Percentiles rank a stretch among this genome's conserved stretches.
Evolutionary conservation across 2,113 vertebrate species (phyloP).

Genomic region (Larimichthys crocea): DNA sequence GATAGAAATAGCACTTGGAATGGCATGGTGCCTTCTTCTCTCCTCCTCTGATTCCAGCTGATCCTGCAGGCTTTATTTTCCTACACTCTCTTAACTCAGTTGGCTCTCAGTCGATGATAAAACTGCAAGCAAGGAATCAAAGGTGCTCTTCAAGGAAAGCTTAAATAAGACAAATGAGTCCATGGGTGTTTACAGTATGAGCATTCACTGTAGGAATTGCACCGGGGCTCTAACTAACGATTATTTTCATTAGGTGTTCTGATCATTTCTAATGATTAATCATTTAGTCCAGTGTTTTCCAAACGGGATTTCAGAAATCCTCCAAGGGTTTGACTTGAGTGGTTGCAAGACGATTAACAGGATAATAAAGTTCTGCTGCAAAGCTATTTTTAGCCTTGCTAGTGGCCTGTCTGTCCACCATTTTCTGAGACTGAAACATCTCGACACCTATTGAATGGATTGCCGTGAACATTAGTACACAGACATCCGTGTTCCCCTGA

Average conservation of each 20-base stretch:
- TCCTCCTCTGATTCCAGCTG: conserved; percentile 18
- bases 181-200: not conserved
- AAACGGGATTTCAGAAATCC: not conserved
- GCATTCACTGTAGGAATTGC: not conserved
- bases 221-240: not conserved
- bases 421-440: no score
- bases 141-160: conserved; percentile 9
- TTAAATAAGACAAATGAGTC: conserved; percentile 36
- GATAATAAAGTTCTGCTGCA: no score
- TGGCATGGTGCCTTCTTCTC: not conserved
- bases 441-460: no score
- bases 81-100: conserved; percentile 17
- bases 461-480: no score
- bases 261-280: conserved; percentile 8
- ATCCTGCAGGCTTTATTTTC: conserved; percentile 29
- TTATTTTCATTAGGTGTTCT: not conserved
- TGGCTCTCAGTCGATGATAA: conserved; percentile 15
- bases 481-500: no score
- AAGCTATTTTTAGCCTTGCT: no score
- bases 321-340: not conserved
- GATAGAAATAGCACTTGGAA: conserved; percentile 41
- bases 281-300: not conserved
- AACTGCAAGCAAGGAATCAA: conserved; percentile 25
- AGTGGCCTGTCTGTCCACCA: no score
- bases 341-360: no score